These are phyloP conservation scores for Megalops cyprinoides DNA, from an alignment of 2,797 vertebrate species.

Conservation along the genomic window DNA sequence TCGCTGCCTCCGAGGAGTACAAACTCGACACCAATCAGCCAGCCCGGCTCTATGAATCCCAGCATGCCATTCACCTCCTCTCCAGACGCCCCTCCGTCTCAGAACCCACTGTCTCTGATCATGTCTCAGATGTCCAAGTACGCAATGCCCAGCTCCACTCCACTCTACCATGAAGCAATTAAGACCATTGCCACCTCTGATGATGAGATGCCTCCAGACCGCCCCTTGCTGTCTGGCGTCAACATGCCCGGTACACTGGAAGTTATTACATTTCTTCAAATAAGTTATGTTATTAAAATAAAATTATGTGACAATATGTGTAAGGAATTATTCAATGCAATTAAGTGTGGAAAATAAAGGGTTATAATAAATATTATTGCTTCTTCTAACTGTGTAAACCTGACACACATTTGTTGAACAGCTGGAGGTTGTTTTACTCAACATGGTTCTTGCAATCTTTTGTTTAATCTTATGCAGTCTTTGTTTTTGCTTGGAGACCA, in stretches of 20 bases:
- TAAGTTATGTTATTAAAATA: no score
- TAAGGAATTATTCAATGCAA: no score
- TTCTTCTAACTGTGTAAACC: no score
- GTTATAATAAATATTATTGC: no score
- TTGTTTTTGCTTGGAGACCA: no score
- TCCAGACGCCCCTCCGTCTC: slow-evolving; percentile 83
- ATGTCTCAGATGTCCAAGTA: slow-evolving; percentile 99
- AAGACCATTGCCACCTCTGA: slow-evolving; percentile 98
- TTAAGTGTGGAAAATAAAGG: no score
- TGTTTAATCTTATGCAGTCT: no score
- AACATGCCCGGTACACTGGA: slow-evolving; percentile 81
- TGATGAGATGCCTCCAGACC: slow-evolving; percentile 91
- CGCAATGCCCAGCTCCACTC: slow-evolving; percentile 95
- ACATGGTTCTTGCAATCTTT: no score
- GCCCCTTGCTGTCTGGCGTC: slow-evolving; percentile 86
- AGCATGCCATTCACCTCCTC: slow-evolving; percentile 88
- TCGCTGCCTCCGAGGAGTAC: slow-evolving; percentile 81
- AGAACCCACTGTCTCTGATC: slow-evolving; percentile 95
- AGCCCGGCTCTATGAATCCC: slow-evolving; percentile 82
- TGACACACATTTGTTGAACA: no score
- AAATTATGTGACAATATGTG: no score
- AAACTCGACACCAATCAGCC: slow-evolving; percentile 84
- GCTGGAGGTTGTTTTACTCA: no score
- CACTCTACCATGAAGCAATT: slow-evolving; percentile 98
- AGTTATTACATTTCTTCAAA: no score